A percentile compares a stretch with the other conserved stretches of the same genome.
Evolutionary conservation across 2,888 invertebrate genomes (phyloP).

Genomic region (Aquatica leii): DNA sequence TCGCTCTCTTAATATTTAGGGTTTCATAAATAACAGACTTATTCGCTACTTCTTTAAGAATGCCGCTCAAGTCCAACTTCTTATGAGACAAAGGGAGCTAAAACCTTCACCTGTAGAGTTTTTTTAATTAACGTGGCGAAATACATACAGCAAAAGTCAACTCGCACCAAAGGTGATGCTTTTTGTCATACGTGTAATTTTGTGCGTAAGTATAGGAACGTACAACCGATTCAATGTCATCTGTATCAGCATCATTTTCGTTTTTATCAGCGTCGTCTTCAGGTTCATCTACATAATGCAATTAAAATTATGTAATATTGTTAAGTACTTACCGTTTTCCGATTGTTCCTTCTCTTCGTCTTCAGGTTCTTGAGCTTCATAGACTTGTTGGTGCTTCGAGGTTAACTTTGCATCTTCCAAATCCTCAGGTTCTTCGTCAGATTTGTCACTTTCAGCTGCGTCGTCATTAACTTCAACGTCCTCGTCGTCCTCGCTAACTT

Average conservation of each 20-base stretch:
- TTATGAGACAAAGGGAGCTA: slow-evolving; percentile 68
- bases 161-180: slow-evolving; percentile 84
- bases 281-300: neutral
- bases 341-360: slow-evolving; percentile 56
- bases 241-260: too few relatives aligned
- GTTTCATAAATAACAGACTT: slow-evolving; percentile 83
- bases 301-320: neutral
- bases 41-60: slow-evolving; percentile 74
- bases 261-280: slow-evolving; percentile 49
- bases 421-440: slow-evolving; percentile 73
- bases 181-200: slow-evolving; percentile 79
- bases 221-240: too few relatives aligned
- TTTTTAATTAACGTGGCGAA: neutral
- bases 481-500: slow-evolving; percentile 51
- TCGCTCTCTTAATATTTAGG: slow-evolving; percentile 82
- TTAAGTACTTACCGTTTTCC: slow-evolving; percentile 41
- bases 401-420: slow-evolving; percentile 62
- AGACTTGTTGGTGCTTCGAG: slow-evolving; percentile 55
- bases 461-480: slow-evolving; percentile 51
- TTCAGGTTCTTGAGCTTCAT: slow-evolving; percentile 64
- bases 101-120: neutral
- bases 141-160: slow-evolving; percentile 74
- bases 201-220: slow-evolving; percentile 42
- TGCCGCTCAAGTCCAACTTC: slow-evolving; percentile 78
- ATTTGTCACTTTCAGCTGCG: slow-evolving; percentile 57